Evolutionary conservation across 2,888 invertebrate genomes (phyloP).

Genomic region (Sphaerophoria rueppellii): DNA sequence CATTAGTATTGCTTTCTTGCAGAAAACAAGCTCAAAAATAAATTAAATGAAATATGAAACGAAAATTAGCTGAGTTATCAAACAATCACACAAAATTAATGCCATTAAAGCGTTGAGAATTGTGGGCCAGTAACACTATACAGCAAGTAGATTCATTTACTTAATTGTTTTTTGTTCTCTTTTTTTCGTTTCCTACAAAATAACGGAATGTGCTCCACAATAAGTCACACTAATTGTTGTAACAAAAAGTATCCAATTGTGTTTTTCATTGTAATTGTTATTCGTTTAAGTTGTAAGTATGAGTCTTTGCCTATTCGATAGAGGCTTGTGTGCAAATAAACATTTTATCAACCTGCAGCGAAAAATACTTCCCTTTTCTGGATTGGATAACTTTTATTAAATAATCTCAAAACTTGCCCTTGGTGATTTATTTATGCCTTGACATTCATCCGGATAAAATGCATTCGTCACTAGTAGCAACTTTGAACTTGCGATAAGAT

Average conservation of each 20-base stretch:
- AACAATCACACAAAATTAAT: slow-evolving; percentile 37
- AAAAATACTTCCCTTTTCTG: slow-evolving; percentile 40
- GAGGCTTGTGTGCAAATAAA: slow-evolving; percentile 22
- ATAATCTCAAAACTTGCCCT: too few relatives aligned
- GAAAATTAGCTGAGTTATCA: slow-evolving; percentile 48
- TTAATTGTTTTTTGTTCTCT: slow-evolving; percentile 9
- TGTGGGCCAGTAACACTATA: slow-evolving; percentile 3
- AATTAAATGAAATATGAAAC: slow-evolving; percentile 62
- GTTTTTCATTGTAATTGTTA: slow-evolving; percentile 1
- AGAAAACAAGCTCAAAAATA: slow-evolving; percentile 37
- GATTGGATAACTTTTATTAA: too few relatives aligned
- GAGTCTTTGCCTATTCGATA: too few relatives aligned
- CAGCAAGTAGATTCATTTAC: background rate
- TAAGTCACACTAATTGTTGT: slow-evolving; percentile 13
- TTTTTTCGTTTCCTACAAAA: background rate
- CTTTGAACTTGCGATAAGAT: too few relatives aligned
- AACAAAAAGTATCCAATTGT: slow-evolving; percentile 28
- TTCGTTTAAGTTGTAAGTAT: background rate
- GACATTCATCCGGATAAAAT: too few relatives aligned
- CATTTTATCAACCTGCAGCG: slow-evolving; percentile 41
- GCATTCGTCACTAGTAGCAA: too few relatives aligned
- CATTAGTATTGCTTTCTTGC: background rate
- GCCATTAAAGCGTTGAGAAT: slow-evolving; percentile 3
- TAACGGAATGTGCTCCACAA: slow-evolving; percentile 22
- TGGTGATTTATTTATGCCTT: too few relatives aligned